Percentiles rank a stretch among this genome's conserved stretches.
Evolutionary conservation across 2,797 vertebrate genomes (phyloP).

Genomic region (Emys orbicularis): DNA sequence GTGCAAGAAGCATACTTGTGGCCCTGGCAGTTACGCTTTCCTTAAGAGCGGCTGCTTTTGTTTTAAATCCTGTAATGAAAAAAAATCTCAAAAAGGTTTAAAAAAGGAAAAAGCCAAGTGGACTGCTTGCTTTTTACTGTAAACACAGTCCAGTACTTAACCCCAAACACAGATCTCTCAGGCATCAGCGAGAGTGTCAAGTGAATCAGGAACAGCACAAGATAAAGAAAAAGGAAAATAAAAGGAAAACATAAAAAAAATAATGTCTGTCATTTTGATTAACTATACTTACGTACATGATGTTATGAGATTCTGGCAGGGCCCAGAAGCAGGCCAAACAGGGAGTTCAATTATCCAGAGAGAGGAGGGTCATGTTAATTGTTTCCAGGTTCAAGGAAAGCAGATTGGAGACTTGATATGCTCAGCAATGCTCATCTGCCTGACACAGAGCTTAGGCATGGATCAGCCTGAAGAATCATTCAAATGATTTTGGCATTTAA

Average conservation of each 20-base stretch:
- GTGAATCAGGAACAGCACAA: slow-evolving; percentile 85
- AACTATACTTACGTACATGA: slow-evolving; percentile 98
- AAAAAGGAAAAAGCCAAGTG: slow-evolving; percentile 82
- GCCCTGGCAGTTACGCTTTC: slow-evolving; percentile 86
- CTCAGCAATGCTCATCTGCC: slow-evolving; percentile 83
- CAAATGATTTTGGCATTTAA: slow-evolving; percentile 86
- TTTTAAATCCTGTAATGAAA: slow-evolving; percentile 87
- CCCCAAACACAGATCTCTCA: slow-evolving; percentile 85
- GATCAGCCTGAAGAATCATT: slow-evolving; percentile 85
- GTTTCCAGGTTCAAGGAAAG: slow-evolving; percentile 81
- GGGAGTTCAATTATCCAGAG: slow-evolving; percentile 87
- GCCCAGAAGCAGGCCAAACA: slow-evolving; percentile 87
- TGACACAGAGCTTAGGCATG: slow-evolving; percentile 82
- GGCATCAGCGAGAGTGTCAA: slow-evolving; percentile 87
- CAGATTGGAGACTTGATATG: slow-evolving; percentile 81
- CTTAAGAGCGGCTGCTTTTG: slow-evolving; percentile 86
- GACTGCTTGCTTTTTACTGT: slow-evolving; percentile 85
- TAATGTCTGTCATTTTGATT: slow-evolving; percentile 88
- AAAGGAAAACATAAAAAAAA: slow-evolving; percentile 83
- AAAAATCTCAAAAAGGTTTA: slow-evolving; percentile 84
- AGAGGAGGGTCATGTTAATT: slow-evolving; percentile 80
- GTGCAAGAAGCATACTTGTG: slow-evolving; percentile 87
- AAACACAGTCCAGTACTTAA: slow-evolving; percentile 83
- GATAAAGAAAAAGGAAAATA: slow-evolving; percentile 82
- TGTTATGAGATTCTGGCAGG: slow-evolving; percentile 88